Conservation (phyloP, 2,888 invertebrate species). For the Lucinisca nassula region DNA sequence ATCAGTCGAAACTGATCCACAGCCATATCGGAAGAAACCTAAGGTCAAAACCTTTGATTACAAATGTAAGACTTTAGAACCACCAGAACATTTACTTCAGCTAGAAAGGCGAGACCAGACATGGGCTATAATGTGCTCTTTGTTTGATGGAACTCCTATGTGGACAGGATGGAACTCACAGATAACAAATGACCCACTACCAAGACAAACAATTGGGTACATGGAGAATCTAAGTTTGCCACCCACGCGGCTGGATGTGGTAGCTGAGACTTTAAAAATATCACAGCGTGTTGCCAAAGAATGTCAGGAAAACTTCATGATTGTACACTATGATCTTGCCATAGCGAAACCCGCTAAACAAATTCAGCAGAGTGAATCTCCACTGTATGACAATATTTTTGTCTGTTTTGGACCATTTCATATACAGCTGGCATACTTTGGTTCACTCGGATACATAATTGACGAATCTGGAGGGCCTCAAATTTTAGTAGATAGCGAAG, state of each 20-base stretch:
- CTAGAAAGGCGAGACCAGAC: not conserved
- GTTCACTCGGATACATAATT: slow-evolving; percentile 64
- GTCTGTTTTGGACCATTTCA: slow-evolving; percentile 69
- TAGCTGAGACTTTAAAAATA: slow-evolving; percentile 53
- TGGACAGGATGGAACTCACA: slow-evolving; percentile 63
- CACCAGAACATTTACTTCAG: not conserved
- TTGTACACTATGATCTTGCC: slow-evolving; percentile 44
- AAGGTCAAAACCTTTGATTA: slow-evolving; percentile 29
- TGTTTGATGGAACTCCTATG: slow-evolving; percentile 28
- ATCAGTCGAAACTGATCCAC: not conserved
- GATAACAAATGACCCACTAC: slow-evolving; percentile 44
- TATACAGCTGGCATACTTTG: slow-evolving; percentile 65
- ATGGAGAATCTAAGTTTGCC: slow-evolving; percentile 55
- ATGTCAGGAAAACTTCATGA: slow-evolving; percentile 31
- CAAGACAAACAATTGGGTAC: slow-evolving; percentile 49
- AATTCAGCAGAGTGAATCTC: slow-evolving; percentile 63
- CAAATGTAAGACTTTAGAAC: not conserved
- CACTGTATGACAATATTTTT: slow-evolving; percentile 70
- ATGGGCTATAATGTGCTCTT: not conserved
- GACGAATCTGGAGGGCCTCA: slow-evolving; percentile 64
- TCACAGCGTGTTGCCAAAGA: slow-evolving; percentile 53
- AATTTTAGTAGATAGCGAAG: slow-evolving; percentile 63
- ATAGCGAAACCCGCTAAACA: slow-evolving; percentile 60
- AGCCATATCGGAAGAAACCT: slow-evolving; percentile 54
- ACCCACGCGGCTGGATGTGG: slow-evolving; percentile 60